Base-by-base conservation (phyloP, 1,140 invertebrate genomes). In the Trichoplusia ni region DNA sequence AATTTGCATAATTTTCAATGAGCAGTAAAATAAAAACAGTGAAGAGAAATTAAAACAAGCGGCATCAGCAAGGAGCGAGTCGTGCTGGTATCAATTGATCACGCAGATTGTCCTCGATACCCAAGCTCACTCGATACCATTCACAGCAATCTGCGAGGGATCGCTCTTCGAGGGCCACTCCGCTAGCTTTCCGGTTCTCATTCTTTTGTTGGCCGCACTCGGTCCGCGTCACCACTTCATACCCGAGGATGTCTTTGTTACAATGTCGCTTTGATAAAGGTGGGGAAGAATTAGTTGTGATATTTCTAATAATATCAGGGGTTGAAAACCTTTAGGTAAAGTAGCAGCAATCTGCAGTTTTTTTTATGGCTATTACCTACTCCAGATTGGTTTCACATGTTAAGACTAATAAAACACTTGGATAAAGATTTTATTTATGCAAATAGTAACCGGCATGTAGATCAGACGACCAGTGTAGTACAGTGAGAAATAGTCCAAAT, bases 61-160 rank as follows among this genome's bases (percentile, higher is more conserved):
- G n/a, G 4, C 35, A 54, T 61, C 63, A 71, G 66, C 64, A 78
- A 84, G 79, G 59, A 76, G 67, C 66, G 54, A 73, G 69, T 68
- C 76, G 78, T 84, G 81, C 75, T 77, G 72, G 77, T 83, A 80
- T 86, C 81, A 89, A 89, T 86, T 86, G 86, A 86, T 86, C 86
- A 84, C 79, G 84, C 83, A 84, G 84, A 85, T 86, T 72, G 67
- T 74, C 42, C 64, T 67, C 69, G 66, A 69, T 63, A 61, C 54
- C 62, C 71, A 69, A 72, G 68, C 81, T 77, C 75, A 60, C 65
- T 72, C 64, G 73, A 81, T 71, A 80, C 76, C 71, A 77, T 77
- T 80, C 80, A 77, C 66, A 69, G 67, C 75, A 79, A 80, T 84
- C 81, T 75, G 74, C 70, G 73, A 72, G 75, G 73, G 76, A 74